A percentile compares a stretch with the other conserved stretches of the same genome.
Evolutionary conservation across 2,888 invertebrate genomes (phyloP).

Genomic region (Venusia cambrica): DNA sequence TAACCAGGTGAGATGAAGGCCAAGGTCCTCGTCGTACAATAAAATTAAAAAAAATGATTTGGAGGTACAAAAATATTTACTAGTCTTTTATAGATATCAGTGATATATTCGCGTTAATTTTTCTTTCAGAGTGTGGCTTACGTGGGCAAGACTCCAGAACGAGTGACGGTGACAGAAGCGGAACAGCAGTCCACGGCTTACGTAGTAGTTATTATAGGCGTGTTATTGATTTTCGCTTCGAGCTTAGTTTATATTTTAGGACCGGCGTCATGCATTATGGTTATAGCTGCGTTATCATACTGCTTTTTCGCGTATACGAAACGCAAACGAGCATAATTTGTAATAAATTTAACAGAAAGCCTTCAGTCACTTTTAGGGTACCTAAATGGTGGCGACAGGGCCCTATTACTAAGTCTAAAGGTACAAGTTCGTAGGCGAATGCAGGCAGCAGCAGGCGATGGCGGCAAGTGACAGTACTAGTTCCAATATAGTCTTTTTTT

Average conservation of each 20-base stretch:
- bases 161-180: slow-evolving; percentile 38
- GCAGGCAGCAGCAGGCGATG: too few species aligned
- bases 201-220: slow-evolving; percentile 39
- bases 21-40: too few species aligned
- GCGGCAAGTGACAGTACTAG: too few species aligned
- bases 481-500: too few species aligned
- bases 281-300: slow-evolving; percentile 30
- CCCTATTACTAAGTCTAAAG: too few species aligned
- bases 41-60: too few species aligned
- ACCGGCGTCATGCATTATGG: slow-evolving; percentile 42
- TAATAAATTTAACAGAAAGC: too few species aligned
- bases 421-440: too few species aligned
- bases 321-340: slow-evolving; percentile 1
- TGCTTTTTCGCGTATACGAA: slow-evolving; percentile 13
- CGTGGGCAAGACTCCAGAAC: slow-evolving; percentile 47
- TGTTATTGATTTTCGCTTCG: slow-evolving; percentile 45
- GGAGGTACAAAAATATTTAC: too few species aligned
- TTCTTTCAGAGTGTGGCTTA: slow-evolving; percentile 57
- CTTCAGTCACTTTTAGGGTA: too few species aligned
- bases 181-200: slow-evolving; percentile 36
- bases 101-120: slow-evolving; percentile 27
- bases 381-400: too few species aligned
- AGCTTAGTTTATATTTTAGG: slow-evolving; percentile 42
- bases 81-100: slow-evolving; percentile 7
- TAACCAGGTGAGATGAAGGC: too few species aligned